Percentiles rank a stretch among this genome's conserved stretches.
Conservation (phyloP, 2,888 invertebrate genomes). For the Loripinus fragilis region DNA sequence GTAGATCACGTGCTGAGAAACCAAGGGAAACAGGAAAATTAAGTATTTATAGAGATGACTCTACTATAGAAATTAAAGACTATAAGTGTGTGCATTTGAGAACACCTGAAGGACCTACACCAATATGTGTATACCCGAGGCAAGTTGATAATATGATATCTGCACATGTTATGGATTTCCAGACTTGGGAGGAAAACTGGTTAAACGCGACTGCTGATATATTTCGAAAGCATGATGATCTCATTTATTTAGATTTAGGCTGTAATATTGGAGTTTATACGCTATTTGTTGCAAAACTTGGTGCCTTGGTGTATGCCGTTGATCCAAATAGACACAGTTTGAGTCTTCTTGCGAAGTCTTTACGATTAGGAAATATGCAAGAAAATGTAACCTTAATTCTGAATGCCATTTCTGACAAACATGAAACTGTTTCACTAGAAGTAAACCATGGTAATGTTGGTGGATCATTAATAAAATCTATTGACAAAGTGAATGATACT, state of each 20-base stretch:
- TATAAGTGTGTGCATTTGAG: slow-evolving; percentile 31
- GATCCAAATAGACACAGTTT: slow-evolving; percentile 60
- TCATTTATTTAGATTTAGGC: slow-evolving; percentile 64
- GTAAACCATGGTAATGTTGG: slow-evolving; percentile 65
- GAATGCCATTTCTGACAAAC: slow-evolving; percentile 68
- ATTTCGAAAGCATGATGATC: slow-evolving; percentile 38
- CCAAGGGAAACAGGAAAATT: background rate
- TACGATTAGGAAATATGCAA: slow-evolving; percentile 39
- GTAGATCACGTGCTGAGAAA: background rate
- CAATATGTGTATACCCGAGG: slow-evolving; percentile 62
- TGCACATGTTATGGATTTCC: slow-evolving; percentile 54
- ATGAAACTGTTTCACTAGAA: slow-evolving; percentile 50
- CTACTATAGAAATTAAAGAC: background rate
- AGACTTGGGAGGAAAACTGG: slow-evolving; percentile 69
- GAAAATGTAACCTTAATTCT: slow-evolving; percentile 60
- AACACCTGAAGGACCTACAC: slow-evolving; percentile 53
- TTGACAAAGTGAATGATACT: background rate
- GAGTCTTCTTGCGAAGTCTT: slow-evolving; percentile 53
- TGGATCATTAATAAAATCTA: slow-evolving; percentile 52
- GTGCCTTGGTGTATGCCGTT: slow-evolving; percentile 59
- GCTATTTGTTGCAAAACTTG: slow-evolving; percentile 62
- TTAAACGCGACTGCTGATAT: slow-evolving; percentile 56
- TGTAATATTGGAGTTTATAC: slow-evolving; percentile 70
- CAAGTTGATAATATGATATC: slow-evolving; percentile 66
- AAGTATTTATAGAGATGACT: background rate